A percentile compares a stretch with the other conserved stretches of the same genome.
Conservation (phyloP, 1,140 invertebrate species). For the Pseudomyrmex flavicornis region DNA sequence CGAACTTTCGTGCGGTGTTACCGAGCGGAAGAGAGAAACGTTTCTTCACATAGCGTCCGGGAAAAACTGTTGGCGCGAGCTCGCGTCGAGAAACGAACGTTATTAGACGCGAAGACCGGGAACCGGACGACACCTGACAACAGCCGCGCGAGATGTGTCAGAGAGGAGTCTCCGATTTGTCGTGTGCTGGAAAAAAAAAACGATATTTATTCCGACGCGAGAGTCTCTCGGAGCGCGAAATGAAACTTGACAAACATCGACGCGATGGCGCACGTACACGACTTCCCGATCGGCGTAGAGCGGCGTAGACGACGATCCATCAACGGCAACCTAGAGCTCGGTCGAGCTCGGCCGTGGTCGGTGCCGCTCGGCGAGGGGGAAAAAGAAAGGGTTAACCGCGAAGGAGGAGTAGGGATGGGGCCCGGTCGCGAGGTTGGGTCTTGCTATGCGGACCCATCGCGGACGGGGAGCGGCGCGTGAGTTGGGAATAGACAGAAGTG, state of each 20-base stretch:
- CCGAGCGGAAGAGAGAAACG: slow-evolving; percentile 24
- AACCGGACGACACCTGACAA: no score
- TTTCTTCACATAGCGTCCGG: not conserved
- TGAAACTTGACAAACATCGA: slow-evolving; percentile 9
- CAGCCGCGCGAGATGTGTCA: not conserved
- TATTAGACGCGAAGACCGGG: no score
- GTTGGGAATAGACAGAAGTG: slow-evolving; percentile 35
- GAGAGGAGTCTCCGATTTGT: not conserved
- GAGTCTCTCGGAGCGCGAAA: not conserved
- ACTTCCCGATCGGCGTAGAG: slow-evolving; percentile 39
- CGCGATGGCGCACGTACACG: slow-evolving; percentile 47
- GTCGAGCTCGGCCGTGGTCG: slow-evolving; percentile 48
- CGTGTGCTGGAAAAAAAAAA: not conserved
- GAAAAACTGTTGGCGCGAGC: not conserved
- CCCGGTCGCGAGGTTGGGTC: slow-evolving; percentile 63
- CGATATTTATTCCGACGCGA: not conserved
- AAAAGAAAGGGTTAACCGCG: slow-evolving; percentile 45
- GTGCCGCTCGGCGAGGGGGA: slow-evolving; percentile 52
- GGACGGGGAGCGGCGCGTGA: slow-evolving; percentile 43
- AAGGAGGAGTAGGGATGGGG: slow-evolving; percentile 31
- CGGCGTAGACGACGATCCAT: slow-evolving; percentile 53
- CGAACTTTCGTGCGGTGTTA: not conserved
- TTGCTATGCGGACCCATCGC: slow-evolving; percentile 33
- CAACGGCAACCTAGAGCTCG: slow-evolving; percentile 51
- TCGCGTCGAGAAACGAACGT: not conserved